A percentile compares a stretch with the other conserved stretches of the same genome.
These are phyloP conservation scores for Sturnus vulgaris DNA, from an alignment of 2,113 vertebrate species.

Conservation along the genomic window DNA sequence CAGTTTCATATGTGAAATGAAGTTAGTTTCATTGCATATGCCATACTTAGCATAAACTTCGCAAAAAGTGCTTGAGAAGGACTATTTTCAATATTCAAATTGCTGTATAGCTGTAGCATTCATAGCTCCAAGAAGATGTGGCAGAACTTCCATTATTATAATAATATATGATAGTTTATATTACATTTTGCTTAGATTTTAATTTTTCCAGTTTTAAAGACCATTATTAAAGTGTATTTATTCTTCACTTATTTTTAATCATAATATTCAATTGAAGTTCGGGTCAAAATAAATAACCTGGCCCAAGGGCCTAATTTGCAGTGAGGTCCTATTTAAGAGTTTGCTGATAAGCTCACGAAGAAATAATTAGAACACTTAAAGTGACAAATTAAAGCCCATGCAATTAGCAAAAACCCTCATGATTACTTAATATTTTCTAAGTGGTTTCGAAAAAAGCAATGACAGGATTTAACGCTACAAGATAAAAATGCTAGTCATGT, in stretches of 20 bases:
- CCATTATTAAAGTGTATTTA: conserved; percentile 38
- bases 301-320: conserved; percentile 55
- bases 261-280: conserved; percentile 49
- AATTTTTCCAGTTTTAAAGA: conserved; percentile 27
- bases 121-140: neutral
- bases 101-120: neutral
- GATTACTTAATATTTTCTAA: conserved; percentile 67
- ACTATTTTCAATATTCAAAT: neutral
- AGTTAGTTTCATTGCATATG: neutral
- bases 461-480: conserved; percentile 46
- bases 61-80: neutral
- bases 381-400: conserved; percentile 57
- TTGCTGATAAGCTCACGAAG: conserved; percentile 58
- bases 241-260: conserved; percentile 54
- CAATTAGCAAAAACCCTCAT: conserved; percentile 66
- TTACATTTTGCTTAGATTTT: conserved; percentile 18
- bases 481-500: conserved; percentile 49
- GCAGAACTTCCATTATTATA: neutral
- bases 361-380: conserved; percentile 70
- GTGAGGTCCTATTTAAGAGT: conserved; percentile 41
- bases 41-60: neutral
- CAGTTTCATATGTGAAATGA: neutral
- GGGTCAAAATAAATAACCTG: conserved; percentile 65
- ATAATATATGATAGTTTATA: neutral
- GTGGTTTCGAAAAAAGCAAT: conserved; percentile 54